These are phyloP conservation scores for Leptodactylus fuscus DNA, from an alignment of 2,113 vertebrate species.

Conservation along the genomic window DNA sequence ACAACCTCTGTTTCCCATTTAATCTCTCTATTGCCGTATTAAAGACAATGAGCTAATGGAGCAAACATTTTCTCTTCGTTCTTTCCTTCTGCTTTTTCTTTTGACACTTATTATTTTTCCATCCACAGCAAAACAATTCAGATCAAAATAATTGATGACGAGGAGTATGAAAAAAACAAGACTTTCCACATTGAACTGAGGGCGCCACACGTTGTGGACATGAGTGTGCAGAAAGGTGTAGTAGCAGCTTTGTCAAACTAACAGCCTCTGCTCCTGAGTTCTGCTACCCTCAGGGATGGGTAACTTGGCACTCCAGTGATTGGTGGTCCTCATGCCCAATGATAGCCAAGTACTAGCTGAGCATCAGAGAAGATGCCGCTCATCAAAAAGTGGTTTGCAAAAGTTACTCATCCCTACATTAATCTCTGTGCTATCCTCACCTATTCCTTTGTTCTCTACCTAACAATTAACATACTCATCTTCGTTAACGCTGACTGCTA, in stretches of 20 bases:
- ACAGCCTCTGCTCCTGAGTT: conserved; percentile 69
- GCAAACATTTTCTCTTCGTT: conserved; percentile 63
- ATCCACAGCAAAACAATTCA: conserved; percentile 85
- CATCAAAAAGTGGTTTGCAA: conserved; percentile 34
- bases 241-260: conserved; percentile 78
- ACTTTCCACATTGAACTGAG: conserved; percentile 87
- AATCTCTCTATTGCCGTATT: conserved; percentile 7
- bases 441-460: conserved; percentile 43
- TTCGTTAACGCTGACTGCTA: conserved; percentile 63
- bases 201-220: conserved; percentile 83
- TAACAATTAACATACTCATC: conserved; percentile 54
- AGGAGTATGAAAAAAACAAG: conserved; percentile 87
- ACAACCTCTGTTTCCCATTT: background rate
- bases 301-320: background rate
- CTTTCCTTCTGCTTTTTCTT: conserved; percentile 67
- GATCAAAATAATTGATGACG: conserved; percentile 89
- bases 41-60: background rate
- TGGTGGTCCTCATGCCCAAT: background rate
- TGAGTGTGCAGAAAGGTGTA: conserved; percentile 89
- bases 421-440: conserved; percentile 59
- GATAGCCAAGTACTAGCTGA: background rate
- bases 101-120: conserved; percentile 82
- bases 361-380: background rate
- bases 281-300: conserved; percentile 60
- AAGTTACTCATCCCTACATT: conserved; percentile 10